A percentile compares a stretch with the other conserved stretches of the same genome.
These are phyloP conservation scores for Numida meleagris DNA, from an alignment of 2,113 vertebrate species.

Conservation along the genomic window DNA sequence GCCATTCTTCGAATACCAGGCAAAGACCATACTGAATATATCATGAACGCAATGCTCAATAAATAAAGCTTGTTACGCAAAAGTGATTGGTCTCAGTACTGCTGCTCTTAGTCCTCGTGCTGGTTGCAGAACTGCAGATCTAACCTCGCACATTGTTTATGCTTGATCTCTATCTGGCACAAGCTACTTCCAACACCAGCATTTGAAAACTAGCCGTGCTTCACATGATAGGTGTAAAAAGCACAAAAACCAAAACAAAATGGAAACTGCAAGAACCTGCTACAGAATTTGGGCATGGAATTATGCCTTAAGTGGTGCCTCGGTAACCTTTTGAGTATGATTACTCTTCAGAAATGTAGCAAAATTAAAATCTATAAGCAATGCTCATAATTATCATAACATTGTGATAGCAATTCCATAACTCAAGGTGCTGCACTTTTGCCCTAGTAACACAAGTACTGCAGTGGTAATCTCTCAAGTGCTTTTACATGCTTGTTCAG, in stretches of 20 bases:
- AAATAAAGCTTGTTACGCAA: background rate
- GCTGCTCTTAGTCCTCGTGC: background rate
- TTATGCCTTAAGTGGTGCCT: background rate
- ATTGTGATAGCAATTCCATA: background rate
- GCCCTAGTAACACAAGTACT: background rate
- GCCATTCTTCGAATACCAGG: background rate
- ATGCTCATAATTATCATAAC: background rate
- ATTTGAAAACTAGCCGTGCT: too few relatives aligned
- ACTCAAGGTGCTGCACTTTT: background rate
- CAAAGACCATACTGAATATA: conserved; percentile 14
- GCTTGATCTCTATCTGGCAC: background rate
- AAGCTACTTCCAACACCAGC: background rate
- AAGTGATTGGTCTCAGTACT: background rate
- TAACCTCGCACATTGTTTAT: background rate
- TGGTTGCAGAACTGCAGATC: background rate
- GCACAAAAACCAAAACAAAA: background rate
- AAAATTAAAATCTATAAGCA: background rate
- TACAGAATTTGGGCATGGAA: background rate
- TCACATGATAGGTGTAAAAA: background rate
- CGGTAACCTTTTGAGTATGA: background rate
- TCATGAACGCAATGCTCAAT: background rate
- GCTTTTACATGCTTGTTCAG: background rate
- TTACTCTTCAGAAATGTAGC: background rate
- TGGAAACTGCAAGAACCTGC: background rate
- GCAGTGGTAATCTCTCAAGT: background rate